Percentiles rank a stretch among this genome's conserved stretches.
phyloP scores from a whole-genome alignment of 2,113 vertebrate genomes.

The Ellobius talpinus region DNA sequence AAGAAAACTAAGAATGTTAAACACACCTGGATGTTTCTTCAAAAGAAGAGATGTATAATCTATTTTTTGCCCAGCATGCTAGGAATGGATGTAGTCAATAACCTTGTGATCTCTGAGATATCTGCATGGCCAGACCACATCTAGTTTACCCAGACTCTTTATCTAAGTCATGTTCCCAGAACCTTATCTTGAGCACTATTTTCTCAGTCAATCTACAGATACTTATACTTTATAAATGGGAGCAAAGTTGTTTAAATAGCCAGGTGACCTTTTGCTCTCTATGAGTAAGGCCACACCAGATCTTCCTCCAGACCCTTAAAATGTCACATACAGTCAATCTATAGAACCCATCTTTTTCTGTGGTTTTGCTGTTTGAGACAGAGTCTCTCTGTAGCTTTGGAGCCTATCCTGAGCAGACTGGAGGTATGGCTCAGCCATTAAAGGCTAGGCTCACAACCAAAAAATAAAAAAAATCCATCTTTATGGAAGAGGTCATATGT shows the following conservation, averaged over 20 bases:
- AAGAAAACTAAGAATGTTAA: not conserved
- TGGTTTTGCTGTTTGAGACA: no score
- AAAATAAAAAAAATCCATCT: not conserved
- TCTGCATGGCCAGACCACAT: not conserved
- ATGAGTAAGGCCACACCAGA: not conserved
- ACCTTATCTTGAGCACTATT: not conserved
- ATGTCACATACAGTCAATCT: not conserved
- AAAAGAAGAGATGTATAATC: not conserved
- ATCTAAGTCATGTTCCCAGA: not conserved
- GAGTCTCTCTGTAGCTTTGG: no score
- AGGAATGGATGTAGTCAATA: not conserved
- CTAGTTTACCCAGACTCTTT: not conserved
- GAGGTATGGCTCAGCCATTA: no score
- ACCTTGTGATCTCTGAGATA: not conserved
- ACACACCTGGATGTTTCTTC: not conserved
- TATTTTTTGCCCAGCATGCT: not conserved
- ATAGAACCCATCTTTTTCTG: not conserved
- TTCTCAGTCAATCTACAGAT: not conserved
- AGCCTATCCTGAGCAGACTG: no score
- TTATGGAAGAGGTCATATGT: not conserved
- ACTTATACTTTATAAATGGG: not conserved
- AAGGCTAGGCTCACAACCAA: no score
- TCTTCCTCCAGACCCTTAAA: not conserved
- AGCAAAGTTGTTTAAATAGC: not conserved
- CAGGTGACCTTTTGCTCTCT: not conserved